Evolutionary conservation across 2,113 vertebrate species (phyloP).

Genomic region (Uria lomvia): DNA sequence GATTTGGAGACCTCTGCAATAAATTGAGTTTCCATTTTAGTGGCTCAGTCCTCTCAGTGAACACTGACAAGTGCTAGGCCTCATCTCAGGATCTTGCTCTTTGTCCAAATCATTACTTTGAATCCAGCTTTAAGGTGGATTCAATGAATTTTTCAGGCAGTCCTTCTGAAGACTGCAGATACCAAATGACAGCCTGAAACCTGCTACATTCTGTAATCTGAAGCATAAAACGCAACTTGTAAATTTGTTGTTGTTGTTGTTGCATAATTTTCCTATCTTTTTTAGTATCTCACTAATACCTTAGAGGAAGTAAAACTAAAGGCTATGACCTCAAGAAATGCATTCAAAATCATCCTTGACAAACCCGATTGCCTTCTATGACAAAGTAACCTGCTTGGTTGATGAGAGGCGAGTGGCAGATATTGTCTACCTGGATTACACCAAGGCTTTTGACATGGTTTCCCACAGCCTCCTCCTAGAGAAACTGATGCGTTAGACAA

Average conservation of each 20-base stretch:
- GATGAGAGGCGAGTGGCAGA: fast-evolving
- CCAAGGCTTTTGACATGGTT: not conserved
- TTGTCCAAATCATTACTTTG: not conserved
- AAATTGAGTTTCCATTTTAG: not conserved
- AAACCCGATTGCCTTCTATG: not conserved
- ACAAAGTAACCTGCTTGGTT: not conserved
- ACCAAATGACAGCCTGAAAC: not conserved
- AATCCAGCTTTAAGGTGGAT: not conserved
- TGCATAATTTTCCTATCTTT: not conserved
- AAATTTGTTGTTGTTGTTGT: not conserved
- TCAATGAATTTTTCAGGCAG: not conserved
- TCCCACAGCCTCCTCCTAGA: not conserved
- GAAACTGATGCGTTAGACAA: not conserved
- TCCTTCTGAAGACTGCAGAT: not conserved
- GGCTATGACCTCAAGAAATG: not conserved
- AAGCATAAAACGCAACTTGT: not conserved
- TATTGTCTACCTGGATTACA: not conserved
- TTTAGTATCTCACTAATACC: not conserved
- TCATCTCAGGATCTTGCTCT: not conserved
- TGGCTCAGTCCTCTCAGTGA: not conserved
- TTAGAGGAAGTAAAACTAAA: not conserved
- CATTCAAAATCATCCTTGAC: not conserved
- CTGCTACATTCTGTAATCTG: not conserved
- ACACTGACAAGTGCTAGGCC: not conserved
- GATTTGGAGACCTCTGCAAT: not conserved